Base-by-base conservation (phyloP, 2,113 vertebrate genomes). In the Poecilia latipinna region DNA sequence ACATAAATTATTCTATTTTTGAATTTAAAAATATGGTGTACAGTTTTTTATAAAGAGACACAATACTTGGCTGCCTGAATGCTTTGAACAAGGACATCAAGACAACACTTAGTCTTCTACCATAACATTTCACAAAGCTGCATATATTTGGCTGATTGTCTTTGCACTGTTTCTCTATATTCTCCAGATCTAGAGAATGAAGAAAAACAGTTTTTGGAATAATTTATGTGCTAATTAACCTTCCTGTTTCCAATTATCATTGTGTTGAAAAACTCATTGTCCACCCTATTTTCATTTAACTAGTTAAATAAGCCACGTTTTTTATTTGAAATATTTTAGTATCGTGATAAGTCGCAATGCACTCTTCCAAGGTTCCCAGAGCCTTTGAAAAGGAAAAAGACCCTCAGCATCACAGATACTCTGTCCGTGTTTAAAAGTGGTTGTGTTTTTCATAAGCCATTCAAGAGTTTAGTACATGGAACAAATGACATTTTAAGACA, bases 391-490 rank as follows among this genome's bases (percentile, higher is more conserved):
- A 6, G 1, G 13, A 48, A 7, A 17, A 2, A 7, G 4, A 8
- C 24, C 51, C 22, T 7, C 2, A 54, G 48, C 48, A 54, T 54
- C 48, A 54, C 19, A 54, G 48, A 54, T 54, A 6, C 24, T 11
- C 22, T 24, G 7, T 10, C 24, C 24, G n/a, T 5, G 44, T 19
- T 17, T 48, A 3, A 57, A n/a, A n/a, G 7, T 57, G 24, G 51
- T 24, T n/a, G 51, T 54, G 51, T 66, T 12, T 66, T 63, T 64
- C 64, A 10, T 60, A 65, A 29, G 66, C 31, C 61, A 15, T 60
- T 33, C 12, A 77, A 5, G 39, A 32, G 6, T 22, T 63, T 62
- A 44, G 6, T 32, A 29, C 32, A 2, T 11, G 15, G 6, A 57
- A 70, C 15, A 70, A 71, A 68, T 35, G 0, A 61, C 60, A 24